Percentiles rank a stretch among this genome's conserved stretches.
Conservation (phyloP, 2,888 invertebrate genomes). For the Synergus laeviventris region DNA sequence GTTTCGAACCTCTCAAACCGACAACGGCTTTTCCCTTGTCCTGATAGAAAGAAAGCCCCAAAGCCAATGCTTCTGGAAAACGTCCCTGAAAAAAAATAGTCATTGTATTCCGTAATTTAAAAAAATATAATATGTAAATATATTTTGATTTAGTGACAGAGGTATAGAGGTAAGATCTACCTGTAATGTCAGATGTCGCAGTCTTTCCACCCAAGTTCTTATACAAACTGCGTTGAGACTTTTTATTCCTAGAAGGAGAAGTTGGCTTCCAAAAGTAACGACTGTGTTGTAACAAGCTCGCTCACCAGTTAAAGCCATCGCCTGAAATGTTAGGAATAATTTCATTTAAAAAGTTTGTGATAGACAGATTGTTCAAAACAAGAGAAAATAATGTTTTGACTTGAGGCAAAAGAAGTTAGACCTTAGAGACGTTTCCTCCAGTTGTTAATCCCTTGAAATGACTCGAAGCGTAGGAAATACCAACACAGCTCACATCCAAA, state of each 20-base stretch:
- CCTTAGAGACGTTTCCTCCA: constrained; percentile 90
- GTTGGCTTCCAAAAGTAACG: constrained; percentile 82
- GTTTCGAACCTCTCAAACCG: constrained; percentile 77
- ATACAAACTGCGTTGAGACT: constrained; percentile 78
- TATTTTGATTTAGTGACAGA: neutral
- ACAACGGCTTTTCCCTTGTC: constrained; percentile 81
- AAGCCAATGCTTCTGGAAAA: constrained; percentile 79
- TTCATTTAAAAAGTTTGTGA: neutral
- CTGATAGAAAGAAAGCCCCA: constrained; percentile 80
- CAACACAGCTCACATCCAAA: constrained; percentile 87
- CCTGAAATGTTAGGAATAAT: constrained; percentile 68
- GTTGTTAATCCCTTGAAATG: constrained; percentile 95
- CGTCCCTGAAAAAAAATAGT: constrained; percentile 72
- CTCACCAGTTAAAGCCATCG: constrained; percentile 86
- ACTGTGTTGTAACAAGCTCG: constrained; percentile 87
- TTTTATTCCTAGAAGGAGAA: constrained; percentile 83
- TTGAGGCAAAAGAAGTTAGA: constrained; percentile 44
- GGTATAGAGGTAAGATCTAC: constrained; percentile 69
- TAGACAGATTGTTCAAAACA: too few relatives aligned
- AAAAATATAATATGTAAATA: too few relatives aligned
- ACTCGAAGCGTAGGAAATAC: constrained; percentile 91
- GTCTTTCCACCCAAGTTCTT: constrained; percentile 83
- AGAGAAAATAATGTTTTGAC: neutral
- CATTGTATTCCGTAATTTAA: neutral
- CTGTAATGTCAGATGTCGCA: constrained; percentile 80